Conservation (phyloP, 2,888 invertebrate species). For the Patella caerulea region DNA sequence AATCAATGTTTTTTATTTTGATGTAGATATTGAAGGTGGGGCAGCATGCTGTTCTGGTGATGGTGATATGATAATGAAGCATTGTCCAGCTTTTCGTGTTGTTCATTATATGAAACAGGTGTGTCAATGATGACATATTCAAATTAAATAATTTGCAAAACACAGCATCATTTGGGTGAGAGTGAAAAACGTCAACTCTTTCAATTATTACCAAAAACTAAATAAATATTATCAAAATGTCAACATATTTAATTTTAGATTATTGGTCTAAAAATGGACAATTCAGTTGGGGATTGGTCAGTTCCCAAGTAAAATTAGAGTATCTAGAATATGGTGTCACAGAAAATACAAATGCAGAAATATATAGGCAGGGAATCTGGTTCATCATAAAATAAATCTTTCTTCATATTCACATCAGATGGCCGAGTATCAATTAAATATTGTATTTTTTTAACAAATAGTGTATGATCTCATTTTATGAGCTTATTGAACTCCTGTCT, state of each 20-base stretch:
- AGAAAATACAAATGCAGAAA: too few species aligned
- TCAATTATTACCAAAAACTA: neutral
- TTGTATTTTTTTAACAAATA: too few species aligned
- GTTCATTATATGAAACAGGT: slow-evolving; percentile 48
- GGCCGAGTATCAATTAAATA: too few species aligned
- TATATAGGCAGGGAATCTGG: too few species aligned
- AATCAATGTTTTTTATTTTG: neutral
- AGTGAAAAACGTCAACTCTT: neutral
- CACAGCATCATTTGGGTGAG: neutral
- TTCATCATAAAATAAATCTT: too few species aligned
- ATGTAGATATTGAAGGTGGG: slow-evolving; percentile 37
- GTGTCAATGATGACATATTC: neutral
- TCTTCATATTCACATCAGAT: too few species aligned
- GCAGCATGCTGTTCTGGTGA: slow-evolving; percentile 55
- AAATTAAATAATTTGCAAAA: neutral
- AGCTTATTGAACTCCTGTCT: too few species aligned
- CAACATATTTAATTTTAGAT: too few species aligned
- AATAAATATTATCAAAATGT: too few species aligned
- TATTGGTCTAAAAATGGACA: too few species aligned
- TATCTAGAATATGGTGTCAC: neutral
- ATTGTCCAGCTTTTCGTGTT: slow-evolving; percentile 49
- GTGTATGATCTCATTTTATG: too few species aligned
- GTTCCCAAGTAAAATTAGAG: neutral
- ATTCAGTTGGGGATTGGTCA: too few species aligned
- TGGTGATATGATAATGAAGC: slow-evolving; percentile 55